These are phyloP conservation scores for Phodopus roborovskii DNA, from an alignment of 2,113 vertebrate genomes.

Conservation along the genomic window DNA sequence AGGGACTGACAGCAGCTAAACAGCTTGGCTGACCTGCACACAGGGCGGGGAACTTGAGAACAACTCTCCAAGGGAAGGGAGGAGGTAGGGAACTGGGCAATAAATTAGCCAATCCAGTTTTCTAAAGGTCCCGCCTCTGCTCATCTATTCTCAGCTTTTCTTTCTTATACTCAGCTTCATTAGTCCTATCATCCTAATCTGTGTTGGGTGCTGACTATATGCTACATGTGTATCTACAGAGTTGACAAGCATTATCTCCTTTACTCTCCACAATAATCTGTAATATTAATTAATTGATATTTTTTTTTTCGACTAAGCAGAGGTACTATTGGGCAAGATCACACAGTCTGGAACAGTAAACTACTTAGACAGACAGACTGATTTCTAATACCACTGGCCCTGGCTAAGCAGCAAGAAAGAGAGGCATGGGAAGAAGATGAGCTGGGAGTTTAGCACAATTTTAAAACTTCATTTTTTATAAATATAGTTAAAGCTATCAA, in stretches of 20 bases:
- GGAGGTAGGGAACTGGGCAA: constrained; percentile 57
- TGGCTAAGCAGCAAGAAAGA: not conserved
- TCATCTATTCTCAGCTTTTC: not conserved
- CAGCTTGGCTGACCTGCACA: constrained; percentile 61
- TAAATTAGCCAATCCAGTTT: constrained; percentile 55
- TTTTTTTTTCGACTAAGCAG: not conserved
- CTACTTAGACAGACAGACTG: not conserved
- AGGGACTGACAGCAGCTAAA: constrained; percentile 35
- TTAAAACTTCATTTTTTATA: not conserved
- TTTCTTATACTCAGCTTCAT: not conserved
- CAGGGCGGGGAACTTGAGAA: constrained; percentile 40
- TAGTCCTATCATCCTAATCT: not conserved
- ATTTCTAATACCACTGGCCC: not conserved
- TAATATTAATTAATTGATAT: constrained; percentile 18
- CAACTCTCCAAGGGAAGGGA: constrained; percentile 73
- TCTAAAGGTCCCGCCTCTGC: constrained; percentile 20
- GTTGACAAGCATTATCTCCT: not conserved
- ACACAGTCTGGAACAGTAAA: not conserved
- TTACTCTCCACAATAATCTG: not conserved
- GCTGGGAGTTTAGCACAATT: not conserved
- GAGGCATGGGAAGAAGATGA: not conserved
- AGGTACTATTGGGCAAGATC: not conserved
- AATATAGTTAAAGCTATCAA: not conserved
- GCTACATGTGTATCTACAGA: not conserved
- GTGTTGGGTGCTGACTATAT: not conserved